Conservation (phyloP, 1,140 invertebrate genomes). For the Dendroctonus valens region DNA sequence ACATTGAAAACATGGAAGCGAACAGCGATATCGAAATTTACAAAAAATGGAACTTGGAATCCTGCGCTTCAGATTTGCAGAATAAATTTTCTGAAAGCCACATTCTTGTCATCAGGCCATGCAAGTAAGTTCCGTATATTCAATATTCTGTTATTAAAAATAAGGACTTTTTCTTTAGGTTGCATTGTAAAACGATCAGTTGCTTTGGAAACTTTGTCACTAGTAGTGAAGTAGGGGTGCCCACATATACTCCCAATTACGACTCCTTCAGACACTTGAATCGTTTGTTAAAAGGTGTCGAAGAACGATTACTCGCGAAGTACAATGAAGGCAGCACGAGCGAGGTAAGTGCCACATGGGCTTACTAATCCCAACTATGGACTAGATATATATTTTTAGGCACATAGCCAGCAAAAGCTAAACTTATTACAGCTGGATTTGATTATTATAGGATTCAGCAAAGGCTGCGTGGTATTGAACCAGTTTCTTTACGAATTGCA, state of each 20-base stretch:
- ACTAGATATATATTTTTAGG: too few species aligned
- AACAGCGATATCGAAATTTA: slow-evolving; percentile 72
- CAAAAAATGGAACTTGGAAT: slow-evolving; percentile 75
- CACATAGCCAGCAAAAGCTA: too few species aligned
- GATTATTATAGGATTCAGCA: slow-evolving; percentile 81
- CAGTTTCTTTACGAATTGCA: slow-evolving; percentile 84
- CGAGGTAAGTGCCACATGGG: too few species aligned
- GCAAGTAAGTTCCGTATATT: slow-evolving; percentile 52
- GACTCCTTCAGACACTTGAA: slow-evolving; percentile 69
- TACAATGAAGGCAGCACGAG: too few species aligned
- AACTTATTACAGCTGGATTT: slow-evolving; percentile 44
- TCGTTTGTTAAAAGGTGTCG: slow-evolving; percentile 52
- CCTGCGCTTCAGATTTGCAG: slow-evolving; percentile 65
- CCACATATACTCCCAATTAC: slow-evolving; percentile 67
- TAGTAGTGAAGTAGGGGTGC: slow-evolving; percentile 69
- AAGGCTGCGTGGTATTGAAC: slow-evolving; percentile 89
- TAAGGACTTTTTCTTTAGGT: slow-evolving; percentile 55
- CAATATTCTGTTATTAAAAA: slow-evolving; percentile 17
- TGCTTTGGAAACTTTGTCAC: slow-evolving; percentile 86
- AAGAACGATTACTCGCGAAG: too few species aligned
- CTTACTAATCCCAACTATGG: too few species aligned
- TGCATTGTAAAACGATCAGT: slow-evolving; percentile 79
- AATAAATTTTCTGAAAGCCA: slow-evolving; percentile 67
- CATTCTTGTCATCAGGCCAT: slow-evolving; percentile 72
- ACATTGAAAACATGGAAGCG: slow-evolving; percentile 73